These are phyloP conservation scores for Atethmia centrago DNA, from an alignment of 2,888 invertebrate genomes.

Conservation along the genomic window DNA sequence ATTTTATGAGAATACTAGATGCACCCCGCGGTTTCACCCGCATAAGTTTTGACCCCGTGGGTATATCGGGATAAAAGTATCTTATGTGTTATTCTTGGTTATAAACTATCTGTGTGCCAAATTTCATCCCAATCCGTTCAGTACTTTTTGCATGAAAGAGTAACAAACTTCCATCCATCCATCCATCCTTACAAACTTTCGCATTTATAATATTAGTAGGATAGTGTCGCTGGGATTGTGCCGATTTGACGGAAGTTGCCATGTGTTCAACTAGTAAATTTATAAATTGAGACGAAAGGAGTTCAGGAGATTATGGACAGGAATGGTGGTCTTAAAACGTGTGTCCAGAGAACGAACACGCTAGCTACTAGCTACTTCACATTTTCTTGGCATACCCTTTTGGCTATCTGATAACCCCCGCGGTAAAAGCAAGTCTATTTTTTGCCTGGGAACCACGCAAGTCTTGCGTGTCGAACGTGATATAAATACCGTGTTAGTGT, in stretches of 20 bases:
- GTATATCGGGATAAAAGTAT: too few relatives aligned
- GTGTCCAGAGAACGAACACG: not conserved
- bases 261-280: not conserved
- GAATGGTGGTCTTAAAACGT: not conserved
- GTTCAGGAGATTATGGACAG: too few relatives aligned
- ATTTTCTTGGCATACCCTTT: not conserved
- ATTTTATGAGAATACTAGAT: constrained; percentile 29
- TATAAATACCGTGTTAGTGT: constrained; percentile 6
- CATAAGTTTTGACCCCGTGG: too few relatives aligned
- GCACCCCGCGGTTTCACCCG: too few relatives aligned
- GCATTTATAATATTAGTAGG: too few relatives aligned
- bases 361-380: not conserved
- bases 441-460: constrained; percentile 4
- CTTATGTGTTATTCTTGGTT: too few relatives aligned
- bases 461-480: constrained; percentile 3
- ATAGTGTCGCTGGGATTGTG: constrained; percentile 20
- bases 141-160: too few relatives aligned
- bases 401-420: not conserved
- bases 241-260: not conserved
- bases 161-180: too few relatives aligned
- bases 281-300: not conserved
- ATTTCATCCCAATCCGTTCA: too few relatives aligned
- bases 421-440: not conserved
- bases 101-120: too few relatives aligned
- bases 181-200: too few relatives aligned